Base-by-base conservation (phyloP, 2,797 vertebrate genomes). In the Heliangelus exortis region DNA sequence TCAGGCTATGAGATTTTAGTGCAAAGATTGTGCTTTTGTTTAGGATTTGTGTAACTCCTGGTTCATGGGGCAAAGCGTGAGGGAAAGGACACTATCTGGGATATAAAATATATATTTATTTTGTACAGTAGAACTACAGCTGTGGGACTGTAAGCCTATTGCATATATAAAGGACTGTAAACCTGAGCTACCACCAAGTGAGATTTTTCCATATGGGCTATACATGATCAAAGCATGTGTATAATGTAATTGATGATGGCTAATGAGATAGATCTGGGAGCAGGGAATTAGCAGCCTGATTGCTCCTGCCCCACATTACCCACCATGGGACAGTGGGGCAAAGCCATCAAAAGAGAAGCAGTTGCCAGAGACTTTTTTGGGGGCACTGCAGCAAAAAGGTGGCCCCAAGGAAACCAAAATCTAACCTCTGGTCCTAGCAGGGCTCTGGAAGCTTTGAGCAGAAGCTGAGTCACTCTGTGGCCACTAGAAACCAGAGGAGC, bases 311-410 rank as follows among this genome's bases (percentile, higher is more conserved):
- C 59, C 65, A 26, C 0, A 1, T 65, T 71, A 31, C 31, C 51
- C 45, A 14, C 1, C 2, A 25, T 2, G 34, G n/a, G 59, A 36
- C 15, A 8, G 1, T 0, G 0, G n/a, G 54, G 34, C 14, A 59
- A 73, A 45, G 50, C 0, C 0, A 54, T 54, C 51, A 15, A 55
- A 54, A 36, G n/a, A 39, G 63, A 61, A 25, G 39, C 2, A 0
- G 31, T 54, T 23, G 5, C 45, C 77, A 31, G 55, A 0, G 1
- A 12, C 54, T 11, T 33, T 43, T 74, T 72, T 10, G 19, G 3
- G 39, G 50, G 54, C 39, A 63, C 53, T 28, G 39, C 67, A 61
- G 74, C 18, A 1, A 28, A 71, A 59, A 53, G 22, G 43, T 43
- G 69, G 65, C 36, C 39, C 6, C 8, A 18, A 51, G 79, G 69